Evolutionary conservation across 2,113 vertebrate species (phyloP).

Genomic region (Chionomys nivalis): DNA sequence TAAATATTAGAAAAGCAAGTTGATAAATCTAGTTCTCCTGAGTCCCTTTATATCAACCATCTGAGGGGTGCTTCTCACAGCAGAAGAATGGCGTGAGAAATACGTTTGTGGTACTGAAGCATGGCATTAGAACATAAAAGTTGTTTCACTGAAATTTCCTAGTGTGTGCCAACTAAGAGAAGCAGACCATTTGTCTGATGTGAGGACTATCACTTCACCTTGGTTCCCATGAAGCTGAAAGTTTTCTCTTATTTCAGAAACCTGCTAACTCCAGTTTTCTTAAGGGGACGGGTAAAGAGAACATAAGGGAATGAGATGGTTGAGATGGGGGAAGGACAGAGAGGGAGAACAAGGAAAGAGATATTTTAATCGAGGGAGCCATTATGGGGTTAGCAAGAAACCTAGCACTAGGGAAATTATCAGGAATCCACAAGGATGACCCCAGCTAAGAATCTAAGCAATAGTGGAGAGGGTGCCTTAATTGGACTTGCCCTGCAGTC

Average conservation of each 20-base stretch:
- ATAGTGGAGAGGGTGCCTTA: too few species aligned
- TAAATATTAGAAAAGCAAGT: background rate
- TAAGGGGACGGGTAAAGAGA: too few species aligned
- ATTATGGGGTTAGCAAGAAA: too few species aligned
- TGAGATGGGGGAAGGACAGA: too few species aligned
- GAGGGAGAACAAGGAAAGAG: too few species aligned
- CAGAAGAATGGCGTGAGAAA: background rate
- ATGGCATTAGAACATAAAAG: background rate
- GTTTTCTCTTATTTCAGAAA: background rate
- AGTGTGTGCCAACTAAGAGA: background rate
- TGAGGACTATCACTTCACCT: background rate
- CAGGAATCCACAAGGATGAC: too few species aligned
- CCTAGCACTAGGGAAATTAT: too few species aligned
- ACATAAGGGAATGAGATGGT: too few species aligned
- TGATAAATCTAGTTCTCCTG: background rate
- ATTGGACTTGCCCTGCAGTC: too few species aligned
- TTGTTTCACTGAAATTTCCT: background rate
- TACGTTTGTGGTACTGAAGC: background rate
- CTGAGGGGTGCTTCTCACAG: background rate
- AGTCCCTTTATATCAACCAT: background rate
- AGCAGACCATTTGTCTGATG: constrained; percentile 2
- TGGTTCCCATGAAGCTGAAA: background rate
- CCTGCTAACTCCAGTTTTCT: background rate
- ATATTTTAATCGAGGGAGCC: too few species aligned
- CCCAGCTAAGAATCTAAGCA: too few species aligned